These are phyloP conservation scores for Dugesia japonica DNA, from an alignment of 2,888 invertebrate species.

Conservation along the genomic window DNA sequence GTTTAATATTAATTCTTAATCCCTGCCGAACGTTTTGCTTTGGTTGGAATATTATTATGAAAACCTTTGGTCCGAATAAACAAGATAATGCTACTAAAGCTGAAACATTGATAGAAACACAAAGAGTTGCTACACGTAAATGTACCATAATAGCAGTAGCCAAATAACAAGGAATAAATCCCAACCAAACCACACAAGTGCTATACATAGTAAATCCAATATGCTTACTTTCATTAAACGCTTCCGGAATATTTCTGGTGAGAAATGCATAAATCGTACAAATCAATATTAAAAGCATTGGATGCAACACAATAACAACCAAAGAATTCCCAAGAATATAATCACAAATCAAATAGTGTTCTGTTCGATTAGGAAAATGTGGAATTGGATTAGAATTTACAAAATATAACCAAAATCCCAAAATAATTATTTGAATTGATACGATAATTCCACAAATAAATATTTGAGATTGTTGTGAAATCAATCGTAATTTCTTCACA, in stretches of 20 bases:
- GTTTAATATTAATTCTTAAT: background rate
- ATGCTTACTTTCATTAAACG: slow-evolving; percentile 49
- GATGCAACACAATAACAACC: slow-evolving; percentile 60
- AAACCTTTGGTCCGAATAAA: slow-evolving; percentile 78
- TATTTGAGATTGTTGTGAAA: slow-evolving; percentile 49
- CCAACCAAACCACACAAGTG: slow-evolving; percentile 58
- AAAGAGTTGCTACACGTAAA: slow-evolving; percentile 78
- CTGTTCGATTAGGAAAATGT: slow-evolving; percentile 74
- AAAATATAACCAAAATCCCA: slow-evolving; percentile 75
- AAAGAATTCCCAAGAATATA: slow-evolving; percentile 64
- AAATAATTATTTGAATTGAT: slow-evolving; percentile 55
- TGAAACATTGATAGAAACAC: slow-evolving; percentile 78
- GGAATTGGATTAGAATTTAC: slow-evolving; percentile 73
- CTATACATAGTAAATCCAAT: slow-evolving; percentile 67
- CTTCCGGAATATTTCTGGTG: slow-evolving; percentile 49
- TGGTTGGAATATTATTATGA: slow-evolving; percentile 71
- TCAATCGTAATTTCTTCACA: slow-evolving; percentile 47
- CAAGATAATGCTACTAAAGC: slow-evolving; percentile 81
- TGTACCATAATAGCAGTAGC: slow-evolving; percentile 53
- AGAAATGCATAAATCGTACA: slow-evolving; percentile 49
- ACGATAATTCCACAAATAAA: slow-evolving; percentile 47
- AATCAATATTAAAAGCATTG: slow-evolving; percentile 69
- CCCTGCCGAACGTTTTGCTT: slow-evolving; percentile 68
- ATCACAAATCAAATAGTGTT: slow-evolving; percentile 71
- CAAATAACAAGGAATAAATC: slow-evolving; percentile 55